Percentiles rank a stretch among this genome's conserved stretches.
phyloP scores from a whole-genome alignment of 2,888 invertebrate genomes.

The Craniophora ligustri region DNA sequence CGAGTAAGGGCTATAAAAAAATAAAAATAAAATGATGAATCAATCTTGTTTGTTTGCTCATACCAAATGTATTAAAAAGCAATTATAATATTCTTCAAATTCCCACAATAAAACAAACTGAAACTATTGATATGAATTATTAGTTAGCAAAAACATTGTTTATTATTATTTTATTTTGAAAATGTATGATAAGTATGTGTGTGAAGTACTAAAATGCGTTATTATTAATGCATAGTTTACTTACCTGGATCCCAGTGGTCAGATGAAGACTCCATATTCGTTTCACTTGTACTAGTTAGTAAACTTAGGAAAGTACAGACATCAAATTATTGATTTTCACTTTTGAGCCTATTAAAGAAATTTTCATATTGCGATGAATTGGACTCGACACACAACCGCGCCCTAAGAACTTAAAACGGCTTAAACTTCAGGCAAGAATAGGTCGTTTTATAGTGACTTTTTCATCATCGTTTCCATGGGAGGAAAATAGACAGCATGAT shows the following conservation, averaged over 20 bases:
- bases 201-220: too few relatives aligned
- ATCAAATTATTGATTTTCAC: constrained; percentile 33
- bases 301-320: constrained; percentile 29
- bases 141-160: too few relatives aligned
- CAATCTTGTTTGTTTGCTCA: too few relatives aligned
- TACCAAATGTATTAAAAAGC: constrained; percentile 6
- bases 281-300: constrained; percentile 26
- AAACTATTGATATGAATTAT: too few relatives aligned
- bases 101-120: too few relatives aligned
- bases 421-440: too few relatives aligned
- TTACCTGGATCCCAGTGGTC: constrained; percentile 84
- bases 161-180: too few relatives aligned
- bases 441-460: too few relatives aligned
- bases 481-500: too few relatives aligned
- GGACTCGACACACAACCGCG: constrained; percentile 30
- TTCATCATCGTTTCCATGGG: too few relatives aligned
- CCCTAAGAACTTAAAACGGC: constrained; percentile 16
- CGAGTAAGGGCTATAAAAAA: constrained; percentile 93
- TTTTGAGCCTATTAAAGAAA: constrained; percentile 1
- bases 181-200: too few relatives aligned
- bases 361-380: constrained; percentile 8
- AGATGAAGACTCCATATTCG: constrained; percentile 73
- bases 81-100: neutral
- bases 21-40: too few relatives aligned
- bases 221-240: constrained; percentile 37